Conservation (phyloP, 2,113 vertebrate genomes). For the Python bivittatus region DNA sequence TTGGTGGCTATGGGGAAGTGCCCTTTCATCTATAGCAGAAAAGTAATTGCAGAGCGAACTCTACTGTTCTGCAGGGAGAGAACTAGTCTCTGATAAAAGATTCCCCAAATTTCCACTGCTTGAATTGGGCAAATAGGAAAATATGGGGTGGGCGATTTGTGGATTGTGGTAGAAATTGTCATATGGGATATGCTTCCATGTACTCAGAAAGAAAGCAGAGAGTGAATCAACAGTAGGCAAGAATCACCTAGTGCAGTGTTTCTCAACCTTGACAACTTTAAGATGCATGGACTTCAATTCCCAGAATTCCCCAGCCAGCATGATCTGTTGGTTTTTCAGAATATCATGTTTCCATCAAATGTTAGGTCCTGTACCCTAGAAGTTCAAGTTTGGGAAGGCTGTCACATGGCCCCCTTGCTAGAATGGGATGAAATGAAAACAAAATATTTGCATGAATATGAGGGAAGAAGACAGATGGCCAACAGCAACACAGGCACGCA, state of each 20-base stretch:
- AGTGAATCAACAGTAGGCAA: not conserved
- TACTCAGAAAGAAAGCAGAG: not conserved
- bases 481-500: not conserved
- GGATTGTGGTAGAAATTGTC: not conserved
- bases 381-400: not conserved
- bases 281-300: not conserved
- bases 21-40: not conserved
- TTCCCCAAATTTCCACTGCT: not conserved
- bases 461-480: not conserved
- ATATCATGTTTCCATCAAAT: not conserved
- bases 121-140: not conserved
- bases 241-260: not conserved
- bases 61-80: not conserved
- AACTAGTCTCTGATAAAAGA: not conserved
- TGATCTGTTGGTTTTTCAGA: not conserved
- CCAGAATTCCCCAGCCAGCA: not conserved
- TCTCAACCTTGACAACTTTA: not conserved
- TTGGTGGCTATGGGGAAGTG: not conserved
- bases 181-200: not conserved
- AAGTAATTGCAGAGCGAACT: not conserved
- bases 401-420: not conserved
- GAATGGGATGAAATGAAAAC: not conserved
- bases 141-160: not conserved
- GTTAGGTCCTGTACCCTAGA: not conserved
- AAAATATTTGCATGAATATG: not conserved